Conservation (phyloP, 2,113 vertebrate genomes). For the Pithys albifrons region DNA sequence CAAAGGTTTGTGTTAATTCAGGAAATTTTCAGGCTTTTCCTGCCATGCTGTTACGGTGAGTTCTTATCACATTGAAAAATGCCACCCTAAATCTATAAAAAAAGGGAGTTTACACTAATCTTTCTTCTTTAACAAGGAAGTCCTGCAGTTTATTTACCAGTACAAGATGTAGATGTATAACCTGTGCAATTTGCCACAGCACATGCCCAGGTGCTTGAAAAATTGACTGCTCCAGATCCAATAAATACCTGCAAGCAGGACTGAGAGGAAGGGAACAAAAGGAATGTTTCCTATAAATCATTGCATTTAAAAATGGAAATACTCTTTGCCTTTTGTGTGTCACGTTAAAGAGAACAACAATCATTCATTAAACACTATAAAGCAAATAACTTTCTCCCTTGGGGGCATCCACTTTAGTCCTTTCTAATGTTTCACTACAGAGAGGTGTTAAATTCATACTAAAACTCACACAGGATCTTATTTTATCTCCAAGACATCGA, state of each 20-base stretch:
- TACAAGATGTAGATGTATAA: conserved; percentile 4
- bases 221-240: not conserved
- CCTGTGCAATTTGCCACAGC: not conserved
- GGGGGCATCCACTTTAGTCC: not conserved
- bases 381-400: not conserved
- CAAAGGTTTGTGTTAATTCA: not conserved
- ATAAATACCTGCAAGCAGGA: not conserved
- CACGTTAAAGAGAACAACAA: not conserved
- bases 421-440: not conserved
- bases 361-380: not conserved
- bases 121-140: not conserved
- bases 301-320: conserved; percentile 1
- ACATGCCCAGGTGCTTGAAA: not conserved
- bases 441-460: not conserved
- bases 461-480: not conserved
- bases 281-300: not conserved
- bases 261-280: not conserved
- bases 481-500: not conserved
- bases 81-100: not conserved
- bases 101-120: not conserved
- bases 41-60: not conserved
- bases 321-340: not conserved
- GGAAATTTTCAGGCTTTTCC: not conserved
- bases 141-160: not conserved
- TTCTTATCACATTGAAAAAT: not conserved